Evolutionary conservation across 2,888 invertebrate genomes (phyloP), one percentile per base, ranked within the genome.

Genomic region (Gastracanthus pulcherrimus): DNA sequence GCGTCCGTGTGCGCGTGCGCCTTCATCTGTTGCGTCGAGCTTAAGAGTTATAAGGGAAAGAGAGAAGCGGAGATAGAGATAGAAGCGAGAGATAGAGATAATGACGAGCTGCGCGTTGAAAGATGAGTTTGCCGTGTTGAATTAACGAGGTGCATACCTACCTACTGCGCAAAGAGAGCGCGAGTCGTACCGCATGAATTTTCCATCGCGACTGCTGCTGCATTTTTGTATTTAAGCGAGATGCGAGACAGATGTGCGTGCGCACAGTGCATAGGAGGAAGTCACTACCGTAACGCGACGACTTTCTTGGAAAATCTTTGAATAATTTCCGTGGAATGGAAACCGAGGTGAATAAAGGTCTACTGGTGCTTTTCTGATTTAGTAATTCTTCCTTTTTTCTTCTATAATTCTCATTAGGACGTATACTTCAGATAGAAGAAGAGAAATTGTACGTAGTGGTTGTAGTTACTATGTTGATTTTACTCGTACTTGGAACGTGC

Each of bases 111-210:
- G 67, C 67, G 66, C 69, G 51, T 23, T 78, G 45, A 34, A 51
- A 55, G 51, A 75, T 55, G 75, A 75, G 70, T 74, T 80, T 31
- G 60, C 31, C 76, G 51, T 55, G 76, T 55, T 76, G 69, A 76
- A 76, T 76, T 76, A 80, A 80, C 64, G 70, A 80, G 69, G 62
- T 62, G 51, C 19, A 78, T 55, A 55, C 23, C 55, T 55, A 23
- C 55, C 60, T 36, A 23, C 60, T 23, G 48, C 60, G 29, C 16
- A 64, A 60, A 45, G 45, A 55, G 41, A 19, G 26, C 67, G 19
- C 41, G 29, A 67, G 26, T 36, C 26, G 19, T 60, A 31, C 51
- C 69, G 69, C 55, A 76, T 76, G 69, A 76, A 76, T 76, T 76
- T 76, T 69, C 69, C 60, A 76, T 76, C 13, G 38, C 16, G 38